phyloP scores from a whole-genome alignment of 2,797 vertebrate species.

The Anguilla pacifica region DNA sequence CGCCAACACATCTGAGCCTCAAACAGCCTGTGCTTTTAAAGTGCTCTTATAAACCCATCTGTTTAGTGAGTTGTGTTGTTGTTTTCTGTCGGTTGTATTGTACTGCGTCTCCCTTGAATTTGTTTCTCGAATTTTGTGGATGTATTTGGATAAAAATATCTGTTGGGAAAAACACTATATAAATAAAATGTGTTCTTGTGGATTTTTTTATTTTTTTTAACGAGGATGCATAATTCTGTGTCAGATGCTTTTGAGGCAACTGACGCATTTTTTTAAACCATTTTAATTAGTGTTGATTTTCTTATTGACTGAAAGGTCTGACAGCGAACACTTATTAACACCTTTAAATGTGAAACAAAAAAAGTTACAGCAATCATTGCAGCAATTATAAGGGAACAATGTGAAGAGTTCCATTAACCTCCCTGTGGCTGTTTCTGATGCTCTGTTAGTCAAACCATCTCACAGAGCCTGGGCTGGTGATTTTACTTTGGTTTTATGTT shows the following conservation, averaged over 20 bases:
- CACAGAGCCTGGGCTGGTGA: slow-evolving; percentile 73
- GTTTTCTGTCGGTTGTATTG: not conserved
- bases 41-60: not conserved
- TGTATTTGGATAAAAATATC: not conserved
- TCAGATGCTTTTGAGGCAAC: not conserved
- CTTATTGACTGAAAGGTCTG: slow-evolving; percentile 67
- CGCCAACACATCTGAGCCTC: not conserved
- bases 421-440: slow-evolving; percentile 74
- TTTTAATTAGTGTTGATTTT: slow-evolving; percentile 22
- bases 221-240: not conserved
- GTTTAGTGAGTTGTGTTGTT: not conserved
- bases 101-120: not conserved
- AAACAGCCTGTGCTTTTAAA: not conserved
- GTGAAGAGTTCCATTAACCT: slow-evolving; percentile 74
- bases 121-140: not conserved
- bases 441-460: slow-evolving; percentile 66
- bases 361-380: slow-evolving; percentile 78
- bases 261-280: not conserved
- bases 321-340: slow-evolving; percentile 74
- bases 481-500: slow-evolving; percentile 40
- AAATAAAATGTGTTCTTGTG: not conserved
- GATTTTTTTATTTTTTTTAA: not conserved
- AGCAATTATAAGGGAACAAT: slow-evolving; percentile 73
- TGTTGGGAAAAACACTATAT: not conserved
- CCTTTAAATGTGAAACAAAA: slow-evolving; percentile 75